Base-by-base conservation (phyloP, 1,140 invertebrate species). In the Cotesia glomerata region DNA sequence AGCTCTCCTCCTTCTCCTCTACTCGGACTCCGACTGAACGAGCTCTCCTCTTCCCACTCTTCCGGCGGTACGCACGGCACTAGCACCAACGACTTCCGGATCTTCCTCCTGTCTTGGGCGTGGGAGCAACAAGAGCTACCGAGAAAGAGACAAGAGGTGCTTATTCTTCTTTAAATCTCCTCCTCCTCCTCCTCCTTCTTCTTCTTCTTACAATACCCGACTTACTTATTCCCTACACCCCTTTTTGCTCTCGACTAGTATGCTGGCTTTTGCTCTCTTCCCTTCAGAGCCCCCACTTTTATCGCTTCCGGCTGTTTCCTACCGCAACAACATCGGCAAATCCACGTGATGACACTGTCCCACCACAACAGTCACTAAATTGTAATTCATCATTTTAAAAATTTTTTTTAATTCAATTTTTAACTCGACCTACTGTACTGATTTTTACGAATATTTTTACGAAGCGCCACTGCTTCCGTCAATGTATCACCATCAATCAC, bases 41-140 rank as follows among this genome's bases (percentile, higher is more conserved):
- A 52, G 18, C 71, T 52, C 51, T 62, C 52, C 67, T 74, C 73
- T 74, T 74, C 73, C 68, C 73, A 74, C 73, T 74, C 68, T 74
- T 74, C 73, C 73, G 73, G 73, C 68, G 52, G 51, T 51, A 67
- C 49, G 65, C 68, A 74, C 72, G 63, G 56, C 59, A 70, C 36
- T 45, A 45, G 39, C 39, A 45, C 39, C 39, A 45, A 45, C 63
- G 65, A 52, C 65, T 67, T 67, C 65, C 65, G 69, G 58, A 61
- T 70, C 18, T 45, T 70, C 69, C 32, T 49, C 51, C 54, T 36
- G 14, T 39, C 54, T 26, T 59, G 74, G 72, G 71, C 71, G 64
- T 67, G 32, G 51, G 65, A 69, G 65, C 65, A 26, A 69, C 51
- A 70, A 62, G 69, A 45, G 39, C 39, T 11, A 45, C 7, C 39